Percentiles rank a stretch among this genome's conserved stretches.
These are phyloP conservation scores for Psix sp. DNA, from an alignment of 1,140 invertebrate species.

Conservation along the genomic window DNA sequence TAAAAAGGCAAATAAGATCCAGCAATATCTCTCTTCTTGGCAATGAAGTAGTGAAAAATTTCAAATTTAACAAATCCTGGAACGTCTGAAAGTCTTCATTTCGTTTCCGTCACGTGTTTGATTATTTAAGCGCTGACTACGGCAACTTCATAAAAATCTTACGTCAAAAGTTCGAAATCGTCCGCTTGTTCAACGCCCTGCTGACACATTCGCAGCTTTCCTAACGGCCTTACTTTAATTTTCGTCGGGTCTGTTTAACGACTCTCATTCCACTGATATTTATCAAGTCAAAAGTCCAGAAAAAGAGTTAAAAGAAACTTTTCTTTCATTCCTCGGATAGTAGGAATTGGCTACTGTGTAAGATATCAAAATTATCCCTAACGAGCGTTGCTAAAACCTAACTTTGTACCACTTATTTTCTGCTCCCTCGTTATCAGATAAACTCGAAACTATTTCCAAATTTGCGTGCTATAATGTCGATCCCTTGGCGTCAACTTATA, in stretches of 20 bases:
- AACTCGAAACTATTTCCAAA: conserved; percentile 64
- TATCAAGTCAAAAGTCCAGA: conserved; percentile 26
- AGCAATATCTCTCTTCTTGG: conserved; percentile 1
- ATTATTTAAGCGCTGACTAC: conserved; percentile 3
- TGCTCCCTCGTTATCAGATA: conserved; percentile 42
- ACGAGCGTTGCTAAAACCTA: conserved; percentile 9
- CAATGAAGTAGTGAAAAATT: conserved; percentile 23
- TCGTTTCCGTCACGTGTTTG: conserved; percentile 14
- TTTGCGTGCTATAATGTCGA: conserved; percentile 62
- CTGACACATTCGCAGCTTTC: conserved; percentile 18
- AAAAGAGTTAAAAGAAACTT: conserved; percentile 9
- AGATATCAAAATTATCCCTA: conserved; percentile 33
- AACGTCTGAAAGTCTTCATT: conserved; percentile 14
- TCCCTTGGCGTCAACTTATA: conserved; percentile 66
- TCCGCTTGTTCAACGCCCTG: conserved; percentile 11
- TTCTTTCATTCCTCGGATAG: conserved; percentile 36
- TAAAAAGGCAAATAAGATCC: conserved; percentile 12
- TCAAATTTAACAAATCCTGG: conserved; percentile 34
- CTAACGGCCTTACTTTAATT: conserved; percentile 6
- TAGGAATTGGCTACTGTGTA: conserved; percentile 29
- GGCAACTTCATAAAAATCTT: conserved; percentile 28
- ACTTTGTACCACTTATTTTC: conserved; percentile 25
- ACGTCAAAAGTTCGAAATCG: conserved; percentile 18
- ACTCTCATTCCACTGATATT: conserved; percentile 30
- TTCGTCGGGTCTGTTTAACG: conserved; percentile 21